Conservation (phyloP, 2,113 vertebrate genomes). For the Serilophus lunatus region DNA sequence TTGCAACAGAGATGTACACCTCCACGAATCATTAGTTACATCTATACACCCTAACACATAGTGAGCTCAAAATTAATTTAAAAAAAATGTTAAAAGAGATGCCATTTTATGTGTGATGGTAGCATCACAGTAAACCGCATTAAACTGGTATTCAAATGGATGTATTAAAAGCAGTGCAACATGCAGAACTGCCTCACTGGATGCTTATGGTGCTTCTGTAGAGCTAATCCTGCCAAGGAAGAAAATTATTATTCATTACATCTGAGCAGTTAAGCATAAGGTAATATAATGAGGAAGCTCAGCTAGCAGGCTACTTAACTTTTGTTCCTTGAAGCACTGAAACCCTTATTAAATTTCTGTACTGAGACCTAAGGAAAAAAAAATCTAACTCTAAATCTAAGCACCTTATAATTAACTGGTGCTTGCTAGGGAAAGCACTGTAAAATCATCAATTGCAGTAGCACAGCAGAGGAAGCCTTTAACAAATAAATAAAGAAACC, state of each 20-base stretch:
- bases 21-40: conserved; percentile 25
- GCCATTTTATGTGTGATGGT: neutral
- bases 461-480: neutral
- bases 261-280: conserved; percentile 41
- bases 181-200: neutral
- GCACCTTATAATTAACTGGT: conserved; percentile 13
- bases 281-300: neutral
- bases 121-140: neutral
- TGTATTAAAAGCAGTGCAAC: neutral
- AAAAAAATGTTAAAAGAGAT: neutral
- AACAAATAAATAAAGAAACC: neutral
- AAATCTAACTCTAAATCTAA: neutral
- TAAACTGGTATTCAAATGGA: conserved; percentile 7
- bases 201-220: neutral
- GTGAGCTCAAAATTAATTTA: neutral
- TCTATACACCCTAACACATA: neutral
- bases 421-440: neutral
- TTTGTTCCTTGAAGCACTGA: conserved; percentile 32
- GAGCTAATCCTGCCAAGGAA: conserved; percentile 2
- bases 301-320: conserved; percentile 29
- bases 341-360: conserved; percentile 32
- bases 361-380: neutral
- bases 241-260: conserved; percentile 40
- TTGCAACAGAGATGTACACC: neutral
- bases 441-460: neutral